phyloP scores from a whole-genome alignment of 2,113 vertebrate species.

The Epinephelus lanceolatus region DNA sequence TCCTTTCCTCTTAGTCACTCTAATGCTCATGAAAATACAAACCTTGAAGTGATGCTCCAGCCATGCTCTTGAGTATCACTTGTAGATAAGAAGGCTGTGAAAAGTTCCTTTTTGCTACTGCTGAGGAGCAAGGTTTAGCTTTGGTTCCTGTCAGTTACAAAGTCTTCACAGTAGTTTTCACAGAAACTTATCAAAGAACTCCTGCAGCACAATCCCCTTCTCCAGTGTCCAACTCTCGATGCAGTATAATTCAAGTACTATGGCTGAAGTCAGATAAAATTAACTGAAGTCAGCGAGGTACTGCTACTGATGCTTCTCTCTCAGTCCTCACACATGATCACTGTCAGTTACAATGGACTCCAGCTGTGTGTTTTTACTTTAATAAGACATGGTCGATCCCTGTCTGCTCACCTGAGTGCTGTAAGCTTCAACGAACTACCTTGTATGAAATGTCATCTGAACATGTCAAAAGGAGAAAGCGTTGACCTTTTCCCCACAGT shows the following conservation, averaged over 20 bases:
- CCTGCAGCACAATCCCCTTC: neutral
- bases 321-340: neutral
- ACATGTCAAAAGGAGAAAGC: neutral
- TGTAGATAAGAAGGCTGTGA: neutral
- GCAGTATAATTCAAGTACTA: neutral
- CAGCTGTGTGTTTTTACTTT: neutral
- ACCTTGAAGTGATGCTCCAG: neutral
- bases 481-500: neutral
- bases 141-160: neutral
- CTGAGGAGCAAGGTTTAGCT: neutral
- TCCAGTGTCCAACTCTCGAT: neutral
- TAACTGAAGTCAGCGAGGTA: neutral
- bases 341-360: neutral
- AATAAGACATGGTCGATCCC: neutral
- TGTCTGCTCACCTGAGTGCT: neutral
- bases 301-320: neutral
- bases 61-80: neutral
- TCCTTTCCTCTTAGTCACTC: neutral
- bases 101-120: neutral
- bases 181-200: slow-evolving; percentile 1
- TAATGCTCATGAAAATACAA: neutral
- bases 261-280: neutral
- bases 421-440: neutral
- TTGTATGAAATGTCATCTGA: neutral
- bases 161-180: neutral